A percentile compares a stretch with the other conserved stretches of the same genome.
These are phyloP conservation scores for Microchrysa polita DNA, from an alignment of 2,888 invertebrate species.

Conservation along the genomic window DNA sequence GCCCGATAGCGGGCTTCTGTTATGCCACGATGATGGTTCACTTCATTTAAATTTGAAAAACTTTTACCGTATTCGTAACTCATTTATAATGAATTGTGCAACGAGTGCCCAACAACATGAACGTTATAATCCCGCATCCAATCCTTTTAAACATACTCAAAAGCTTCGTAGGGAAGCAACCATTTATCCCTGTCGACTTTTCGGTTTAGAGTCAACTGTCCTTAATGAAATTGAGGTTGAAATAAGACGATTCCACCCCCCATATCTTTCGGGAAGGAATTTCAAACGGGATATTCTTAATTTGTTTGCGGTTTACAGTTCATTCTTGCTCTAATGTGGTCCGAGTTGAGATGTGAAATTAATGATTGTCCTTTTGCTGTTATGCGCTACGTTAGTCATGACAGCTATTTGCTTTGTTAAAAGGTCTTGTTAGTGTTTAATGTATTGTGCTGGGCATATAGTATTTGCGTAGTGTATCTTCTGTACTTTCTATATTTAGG, in stretches of 20 bases:
- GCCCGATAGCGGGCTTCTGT: no score
- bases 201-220: constrained; percentile 22
- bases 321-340: constrained; percentile 15
- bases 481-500: no score
- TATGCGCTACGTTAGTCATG: not conserved
- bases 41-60: no score
- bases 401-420: not conserved
- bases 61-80: no score
- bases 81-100: no score
- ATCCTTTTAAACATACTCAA: no score
- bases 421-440: not conserved
- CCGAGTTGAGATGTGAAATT: constrained; percentile 12
- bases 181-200: constrained; percentile 38
- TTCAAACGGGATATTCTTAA: constrained; percentile 17
- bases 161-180: not conserved
- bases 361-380: constrained; percentile 9
- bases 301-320: constrained; percentile 23
- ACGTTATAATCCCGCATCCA: no score
- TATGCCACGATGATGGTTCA: no score
- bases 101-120: no score
- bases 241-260: constrained; percentile 18
- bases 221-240: constrained; percentile 32
- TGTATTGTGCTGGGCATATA: no score
- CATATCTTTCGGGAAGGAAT: constrained; percentile 12
- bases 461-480: no score